Conservation (phyloP, 2,888 invertebrate genomes). For the Saturnia japonica region DNA sequence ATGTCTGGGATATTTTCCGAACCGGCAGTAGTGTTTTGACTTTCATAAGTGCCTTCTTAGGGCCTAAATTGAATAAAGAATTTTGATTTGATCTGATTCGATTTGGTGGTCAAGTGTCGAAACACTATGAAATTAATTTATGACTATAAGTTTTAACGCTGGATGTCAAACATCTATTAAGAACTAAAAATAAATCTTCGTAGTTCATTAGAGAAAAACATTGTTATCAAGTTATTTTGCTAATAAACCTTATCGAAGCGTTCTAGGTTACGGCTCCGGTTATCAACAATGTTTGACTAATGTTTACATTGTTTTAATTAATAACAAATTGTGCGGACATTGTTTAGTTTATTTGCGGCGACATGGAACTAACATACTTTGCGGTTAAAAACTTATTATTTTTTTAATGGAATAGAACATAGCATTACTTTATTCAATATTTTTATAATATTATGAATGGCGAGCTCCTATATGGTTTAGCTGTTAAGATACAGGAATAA, state of each 20-base stretch:
- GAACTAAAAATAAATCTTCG: conserved; percentile 4
- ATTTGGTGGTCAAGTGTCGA: not conserved
- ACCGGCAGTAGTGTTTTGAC: too few relatives aligned
- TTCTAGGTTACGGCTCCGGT: conserved; percentile 28
- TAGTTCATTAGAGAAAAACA: conserved; percentile 6
- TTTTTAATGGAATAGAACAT: not conserved
- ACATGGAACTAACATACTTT: not conserved
- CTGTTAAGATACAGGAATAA: not conserved
- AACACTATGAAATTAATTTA: not conserved
- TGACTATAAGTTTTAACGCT: not conserved
- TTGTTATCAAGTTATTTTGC: conserved; percentile 8
- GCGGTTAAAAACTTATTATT: not conserved
- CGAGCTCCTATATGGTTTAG: not conserved
- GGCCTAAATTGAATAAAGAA: too few relatives aligned
- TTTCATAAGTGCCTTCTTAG: too few relatives aligned
- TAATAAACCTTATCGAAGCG: conserved; percentile 24
- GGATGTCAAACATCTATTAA: not conserved
- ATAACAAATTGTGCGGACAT: conserved; percentile 31
- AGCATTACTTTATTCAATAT: not conserved
- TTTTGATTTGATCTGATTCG: too few relatives aligned
- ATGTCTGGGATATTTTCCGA: too few relatives aligned
- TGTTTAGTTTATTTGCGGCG: conserved; percentile 2
- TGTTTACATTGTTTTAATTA: conserved; percentile 37
- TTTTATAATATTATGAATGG: not conserved
- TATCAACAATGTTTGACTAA: conserved; percentile 25